Percentiles rank a stretch among this genome's conserved stretches.
These are phyloP conservation scores for Archivesica marissinica DNA, from an alignment of 1,140 invertebrate genomes.

Conservation along the genomic window DNA sequence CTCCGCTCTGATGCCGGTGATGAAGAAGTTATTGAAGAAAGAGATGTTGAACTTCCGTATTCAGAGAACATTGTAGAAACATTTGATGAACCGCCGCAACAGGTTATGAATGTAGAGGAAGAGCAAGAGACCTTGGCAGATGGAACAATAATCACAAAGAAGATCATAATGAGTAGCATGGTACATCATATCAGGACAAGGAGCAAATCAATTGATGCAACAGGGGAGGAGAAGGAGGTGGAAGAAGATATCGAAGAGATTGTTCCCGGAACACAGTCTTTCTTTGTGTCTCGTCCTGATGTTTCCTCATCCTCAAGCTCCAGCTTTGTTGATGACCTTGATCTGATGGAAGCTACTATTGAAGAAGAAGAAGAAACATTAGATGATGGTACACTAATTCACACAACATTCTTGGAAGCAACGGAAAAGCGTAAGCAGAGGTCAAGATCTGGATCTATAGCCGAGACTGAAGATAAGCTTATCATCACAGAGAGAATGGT, in stretches of 20 bases:
- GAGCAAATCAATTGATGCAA: conserved; percentile 75
- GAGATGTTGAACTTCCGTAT: conserved; percentile 71
- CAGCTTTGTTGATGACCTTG: conserved; percentile 61
- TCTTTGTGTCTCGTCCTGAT: conserved; percentile 65
- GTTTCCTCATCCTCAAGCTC: conserved; percentile 46
- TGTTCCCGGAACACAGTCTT: conserved; percentile 78
- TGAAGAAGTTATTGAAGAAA: conserved; percentile 69
- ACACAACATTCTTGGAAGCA: conserved; percentile 69
- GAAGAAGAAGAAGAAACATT: conserved; percentile 74
- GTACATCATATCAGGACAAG: conserved; percentile 74
- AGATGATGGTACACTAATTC: conserved; percentile 76
- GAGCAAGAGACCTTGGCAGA: conserved; percentile 78
- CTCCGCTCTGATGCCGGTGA: conserved; percentile 72
- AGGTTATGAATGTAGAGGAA: conserved; percentile 78
- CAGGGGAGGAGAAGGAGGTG: conserved; percentile 63
- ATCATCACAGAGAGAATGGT: conserved; percentile 62
- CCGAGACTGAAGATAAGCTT: conserved; percentile 47
- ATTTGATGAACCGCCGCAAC: conserved; percentile 78
- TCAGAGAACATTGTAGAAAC: conserved; percentile 76
- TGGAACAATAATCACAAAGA: conserved; percentile 78
- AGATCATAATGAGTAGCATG: conserved; percentile 76
- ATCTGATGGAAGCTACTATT: conserved; percentile 69
- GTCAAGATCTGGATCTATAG: conserved; percentile 69
- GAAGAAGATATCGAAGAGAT: conserved; percentile 79
- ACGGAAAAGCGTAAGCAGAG: conserved; percentile 58